A percentile compares a stretch with the other conserved stretches of the same genome.
phyloP scores from a whole-genome alignment of 2,888 invertebrate species.

The Xylocampa areola region DNA sequence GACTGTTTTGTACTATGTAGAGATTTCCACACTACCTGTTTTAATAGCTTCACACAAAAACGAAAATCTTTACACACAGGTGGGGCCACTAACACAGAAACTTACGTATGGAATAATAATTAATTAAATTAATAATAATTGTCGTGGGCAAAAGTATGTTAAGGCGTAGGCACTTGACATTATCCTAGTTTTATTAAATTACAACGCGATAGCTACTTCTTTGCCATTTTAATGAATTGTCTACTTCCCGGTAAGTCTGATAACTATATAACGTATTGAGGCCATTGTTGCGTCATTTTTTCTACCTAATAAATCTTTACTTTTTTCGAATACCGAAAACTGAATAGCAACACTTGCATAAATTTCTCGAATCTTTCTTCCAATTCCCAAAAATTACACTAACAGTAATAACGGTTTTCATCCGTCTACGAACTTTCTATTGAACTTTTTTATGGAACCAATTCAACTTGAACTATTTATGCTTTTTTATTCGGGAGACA shows the following conservation, averaged over 20 bases:
- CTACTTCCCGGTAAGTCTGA: not conserved
- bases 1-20: no score
- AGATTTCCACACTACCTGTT: no score
- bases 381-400: not conserved
- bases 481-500: constrained; percentile 37
- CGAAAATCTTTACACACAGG: no score
- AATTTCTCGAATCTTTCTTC: not conserved
- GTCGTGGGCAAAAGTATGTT: not conserved
- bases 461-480: constrained; percentile 39
- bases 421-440: constrained; percentile 21
- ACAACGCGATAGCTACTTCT: not conserved
- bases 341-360: not conserved
- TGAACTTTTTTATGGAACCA: constrained; percentile 17
- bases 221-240: not conserved
- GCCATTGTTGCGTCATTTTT: no score
- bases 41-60: no score
- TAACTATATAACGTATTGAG: not conserved
- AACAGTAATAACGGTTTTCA: constrained; percentile 3
- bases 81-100: no score
- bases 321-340: not conserved
- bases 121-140: not conserved
- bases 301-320: no score
- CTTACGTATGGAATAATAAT: not conserved
- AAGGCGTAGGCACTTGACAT: constrained; percentile 7
- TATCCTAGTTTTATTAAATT: not conserved